Percentiles rank a stretch among this genome's conserved stretches.
Conservation (phyloP, 2,797 vertebrate genomes). For the Hydrophis major region DNA sequence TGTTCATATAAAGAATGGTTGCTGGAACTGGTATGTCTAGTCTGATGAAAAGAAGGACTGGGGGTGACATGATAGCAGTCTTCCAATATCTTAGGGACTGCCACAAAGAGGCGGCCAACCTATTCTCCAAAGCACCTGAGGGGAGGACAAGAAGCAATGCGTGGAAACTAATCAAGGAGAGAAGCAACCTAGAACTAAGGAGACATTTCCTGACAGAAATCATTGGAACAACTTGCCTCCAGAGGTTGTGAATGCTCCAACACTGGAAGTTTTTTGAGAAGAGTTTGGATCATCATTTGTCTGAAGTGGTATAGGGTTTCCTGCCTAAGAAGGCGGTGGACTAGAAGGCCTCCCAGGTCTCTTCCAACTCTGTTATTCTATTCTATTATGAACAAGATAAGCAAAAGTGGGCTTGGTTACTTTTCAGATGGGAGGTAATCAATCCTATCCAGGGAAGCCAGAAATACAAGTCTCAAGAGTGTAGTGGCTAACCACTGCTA, state of each 20-base stretch:
- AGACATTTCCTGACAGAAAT: no score
- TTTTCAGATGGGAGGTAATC: not conserved
- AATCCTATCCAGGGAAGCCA: not conserved
- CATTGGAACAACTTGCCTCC: no score
- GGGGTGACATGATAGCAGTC: no score
- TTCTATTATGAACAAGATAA: not conserved
- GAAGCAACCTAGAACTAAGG: no score
- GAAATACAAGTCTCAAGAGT: not conserved
- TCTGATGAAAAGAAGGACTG: not conserved
- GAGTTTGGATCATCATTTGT: no score
- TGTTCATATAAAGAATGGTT: not conserved
- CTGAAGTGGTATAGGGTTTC: no score
- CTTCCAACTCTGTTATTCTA: not conserved
- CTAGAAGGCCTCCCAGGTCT: no score
- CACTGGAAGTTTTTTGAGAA: no score
- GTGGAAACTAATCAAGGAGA: not conserved
- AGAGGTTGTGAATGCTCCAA: no score
- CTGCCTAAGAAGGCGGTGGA: no score
- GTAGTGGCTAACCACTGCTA: not conserved
- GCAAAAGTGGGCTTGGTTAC: not conserved
- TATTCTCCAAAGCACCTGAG: not conserved
- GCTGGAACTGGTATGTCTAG: not conserved
- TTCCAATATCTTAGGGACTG: no score
- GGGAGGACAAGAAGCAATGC: not conserved
- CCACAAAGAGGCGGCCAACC: not conserved